Base-by-base conservation (phyloP, 2,797 vertebrate species). In the Amphiprion clarkii region DNA sequence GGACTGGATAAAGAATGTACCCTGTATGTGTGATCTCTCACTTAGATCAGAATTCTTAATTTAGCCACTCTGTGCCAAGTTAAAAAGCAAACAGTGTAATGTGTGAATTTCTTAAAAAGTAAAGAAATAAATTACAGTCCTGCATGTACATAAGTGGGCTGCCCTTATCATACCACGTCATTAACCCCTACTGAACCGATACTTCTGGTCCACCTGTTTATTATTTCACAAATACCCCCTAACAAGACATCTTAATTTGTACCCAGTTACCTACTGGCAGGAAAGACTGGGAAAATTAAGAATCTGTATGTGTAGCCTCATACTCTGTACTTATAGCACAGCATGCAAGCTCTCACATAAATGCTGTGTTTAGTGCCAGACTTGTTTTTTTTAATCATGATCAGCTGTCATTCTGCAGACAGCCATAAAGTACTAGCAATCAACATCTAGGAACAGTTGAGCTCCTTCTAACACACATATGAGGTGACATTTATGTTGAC, bases 391-490 rank as follows among this genome's bases (percentile, higher is more conserved):
- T 25, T n/a, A n/a, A 39, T 29, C 5, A 59, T n/a, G 25, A 54
- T 54, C 16, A 63, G 9, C 14, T 67, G 39, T 63, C 46, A 16
- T 53, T 70, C 16, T 51, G 17, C 16, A 68, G 65, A 57, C 39
- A 21, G 36, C 36, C 55, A 6, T 27, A 19, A 57, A 56, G 42
- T 27, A 31, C 21, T 0, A 56, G 52, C 39, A n/a, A 42, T 67
- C 48, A 63, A 27, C 62, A 73, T 73, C 77, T 71, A 23, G 57
- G 60, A 54, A 52, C 14, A 49, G 12, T 5, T 67, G 65, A 42
- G 14, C 3, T 16, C 40, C 14, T 42, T 14, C 40, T 42, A 16
- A 79, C 16, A 27, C 27, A 48, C 60, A 27, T 58, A 53, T 54
- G 51, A 65, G 67, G 67, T 25, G 3, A 23, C 39, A 48, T 69